phyloP scores from a whole-genome alignment of 2,113 vertebrate species.

The Hemibagrus wyckioides region DNA sequence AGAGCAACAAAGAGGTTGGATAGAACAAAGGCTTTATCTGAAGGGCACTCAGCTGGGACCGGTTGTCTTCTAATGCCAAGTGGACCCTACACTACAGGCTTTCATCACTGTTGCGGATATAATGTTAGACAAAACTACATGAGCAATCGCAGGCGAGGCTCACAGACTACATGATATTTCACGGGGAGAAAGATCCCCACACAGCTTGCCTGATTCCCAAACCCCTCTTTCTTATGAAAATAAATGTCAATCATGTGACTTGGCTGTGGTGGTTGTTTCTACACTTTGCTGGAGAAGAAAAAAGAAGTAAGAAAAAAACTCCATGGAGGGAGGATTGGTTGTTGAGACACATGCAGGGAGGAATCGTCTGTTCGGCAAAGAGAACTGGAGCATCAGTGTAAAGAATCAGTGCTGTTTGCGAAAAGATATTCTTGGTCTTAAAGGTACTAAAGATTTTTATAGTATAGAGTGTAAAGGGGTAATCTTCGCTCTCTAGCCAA shows the following conservation, averaged over 20 bases:
- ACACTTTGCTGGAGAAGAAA: background rate
- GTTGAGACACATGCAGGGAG: background rate
- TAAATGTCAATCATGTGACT: constrained; percentile 3
- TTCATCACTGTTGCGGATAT: background rate
- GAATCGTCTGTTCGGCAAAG: background rate
- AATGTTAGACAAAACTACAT: background rate
- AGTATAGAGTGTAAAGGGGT: background rate
- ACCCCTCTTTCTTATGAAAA: background rate
- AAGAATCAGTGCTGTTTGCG: background rate
- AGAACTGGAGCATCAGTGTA: background rate
- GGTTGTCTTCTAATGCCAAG: constrained; percentile 1
- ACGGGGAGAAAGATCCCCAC: background rate
- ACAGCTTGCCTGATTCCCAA: background rate
- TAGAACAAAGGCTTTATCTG: background rate
- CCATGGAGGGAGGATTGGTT: background rate
- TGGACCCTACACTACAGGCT: background rate
- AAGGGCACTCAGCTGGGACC: background rate
- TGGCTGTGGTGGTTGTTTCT: background rate
- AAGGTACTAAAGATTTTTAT: background rate
- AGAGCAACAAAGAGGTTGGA: background rate
- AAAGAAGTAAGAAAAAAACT: background rate
- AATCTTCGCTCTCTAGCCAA: background rate
- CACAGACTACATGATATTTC: background rate
- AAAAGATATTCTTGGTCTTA: background rate
- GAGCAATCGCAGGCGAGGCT: background rate